A percentile compares a stretch with the other conserved stretches of the same genome.
These are phyloP conservation scores for Chroicocephalus ridibundus DNA, from an alignment of 2,113 vertebrate genomes.

Conservation along the genomic window DNA sequence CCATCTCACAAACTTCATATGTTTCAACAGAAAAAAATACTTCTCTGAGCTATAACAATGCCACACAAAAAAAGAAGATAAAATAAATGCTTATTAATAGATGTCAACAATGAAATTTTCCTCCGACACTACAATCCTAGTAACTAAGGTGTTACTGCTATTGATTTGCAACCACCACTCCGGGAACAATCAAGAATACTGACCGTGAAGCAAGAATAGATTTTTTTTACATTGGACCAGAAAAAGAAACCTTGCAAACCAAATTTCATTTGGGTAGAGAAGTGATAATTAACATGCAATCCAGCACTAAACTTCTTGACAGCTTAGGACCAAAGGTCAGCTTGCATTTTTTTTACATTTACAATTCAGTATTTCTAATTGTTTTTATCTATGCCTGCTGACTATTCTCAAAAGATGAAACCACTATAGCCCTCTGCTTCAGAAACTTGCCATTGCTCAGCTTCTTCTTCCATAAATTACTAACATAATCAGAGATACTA, in stretches of 20 bases:
- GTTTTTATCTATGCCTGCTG: not conserved
- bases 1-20: not conserved
- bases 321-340: not conserved
- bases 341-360: not conserved
- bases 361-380: not conserved
- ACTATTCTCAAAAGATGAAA: not conserved
- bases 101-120: not conserved
- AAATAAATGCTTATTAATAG: conserved; percentile 2
- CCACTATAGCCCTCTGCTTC: not conserved
- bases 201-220: not conserved
- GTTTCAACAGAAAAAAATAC: not conserved
- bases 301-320: not conserved
- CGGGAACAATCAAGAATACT: not conserved
- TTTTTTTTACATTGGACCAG: not conserved
- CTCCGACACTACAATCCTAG: not conserved
- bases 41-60: not conserved
- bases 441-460: not conserved
- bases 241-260: not conserved
- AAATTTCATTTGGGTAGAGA: not conserved
- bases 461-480: not conserved
- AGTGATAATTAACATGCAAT: not conserved
- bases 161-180: not conserved
- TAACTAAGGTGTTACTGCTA: not conserved
- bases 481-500: not conserved
- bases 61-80: not conserved